phyloP scores from a whole-genome alignment of 2,797 vertebrate genomes.

The Manis pentadactyla region DNA sequence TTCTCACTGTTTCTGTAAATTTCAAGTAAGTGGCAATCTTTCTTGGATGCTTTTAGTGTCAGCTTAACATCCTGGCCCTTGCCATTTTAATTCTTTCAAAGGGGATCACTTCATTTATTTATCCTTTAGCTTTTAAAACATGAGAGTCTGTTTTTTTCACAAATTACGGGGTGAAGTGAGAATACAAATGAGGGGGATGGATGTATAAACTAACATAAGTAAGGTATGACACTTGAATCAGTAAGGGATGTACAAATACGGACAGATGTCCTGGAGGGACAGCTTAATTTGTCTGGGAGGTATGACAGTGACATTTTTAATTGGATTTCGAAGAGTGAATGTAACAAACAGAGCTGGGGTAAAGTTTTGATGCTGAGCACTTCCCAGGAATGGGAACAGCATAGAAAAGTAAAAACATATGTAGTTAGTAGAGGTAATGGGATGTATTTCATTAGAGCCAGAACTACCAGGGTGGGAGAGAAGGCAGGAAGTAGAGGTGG shows the following conservation, averaged over 20 bases:
- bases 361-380: neutral
- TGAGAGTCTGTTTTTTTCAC: neutral
- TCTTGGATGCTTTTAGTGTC: neutral
- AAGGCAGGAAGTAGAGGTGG: neutral
- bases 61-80: neutral
- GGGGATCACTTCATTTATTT: neutral
- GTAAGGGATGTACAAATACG: neutral
- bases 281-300: neutral
- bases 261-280: neutral
- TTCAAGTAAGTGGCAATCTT: neutral
- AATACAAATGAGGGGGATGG: neutral
- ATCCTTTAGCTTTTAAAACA: constrained; percentile 28
- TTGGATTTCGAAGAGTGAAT: neutral
- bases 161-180: neutral
- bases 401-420: neutral
- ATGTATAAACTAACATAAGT: neutral
- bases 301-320: neutral
- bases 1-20: neutral
- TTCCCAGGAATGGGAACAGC: neutral
- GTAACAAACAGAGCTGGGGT: neutral
- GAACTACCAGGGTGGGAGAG: too few relatives aligned
- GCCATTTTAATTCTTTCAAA: constrained; percentile 44
- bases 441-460: neutral
- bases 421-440: neutral
- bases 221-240: neutral